Conservation (phyloP, 1,140 invertebrate genomes). For the Thaumatotibia leucotreta region DNA sequence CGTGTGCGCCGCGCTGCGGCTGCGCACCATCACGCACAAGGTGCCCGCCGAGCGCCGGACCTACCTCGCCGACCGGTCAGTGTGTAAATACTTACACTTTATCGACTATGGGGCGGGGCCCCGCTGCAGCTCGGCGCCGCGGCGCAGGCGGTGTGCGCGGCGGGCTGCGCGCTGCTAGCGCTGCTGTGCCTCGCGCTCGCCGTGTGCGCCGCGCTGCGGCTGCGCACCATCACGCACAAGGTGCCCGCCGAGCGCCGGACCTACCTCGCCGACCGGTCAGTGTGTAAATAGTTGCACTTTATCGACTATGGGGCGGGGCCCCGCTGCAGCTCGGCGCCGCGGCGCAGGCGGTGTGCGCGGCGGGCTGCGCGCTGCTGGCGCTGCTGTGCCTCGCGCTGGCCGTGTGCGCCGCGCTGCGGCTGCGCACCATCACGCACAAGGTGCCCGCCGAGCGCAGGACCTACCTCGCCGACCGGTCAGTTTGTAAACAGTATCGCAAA, state of each 20-base stretch:
- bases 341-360: too few species aligned
- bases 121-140: constrained; percentile 59
- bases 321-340: too few species aligned
- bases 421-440: too few species aligned
- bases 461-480: too few species aligned
- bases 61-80: constrained; percentile 60
- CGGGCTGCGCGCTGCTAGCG: constrained; percentile 54
- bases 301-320: too few species aligned
- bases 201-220: constrained; percentile 46
- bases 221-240: constrained; percentile 60
- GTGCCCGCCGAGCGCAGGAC: too few species aligned
- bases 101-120: constrained; percentile 64
- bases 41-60: constrained; percentile 58
- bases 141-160: constrained; percentile 56
- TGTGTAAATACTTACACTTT: too few species aligned
- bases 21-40: constrained; percentile 60
- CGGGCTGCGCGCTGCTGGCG: too few species aligned
- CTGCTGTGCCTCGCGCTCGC: constrained; percentile 56
- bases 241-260: constrained; percentile 58
- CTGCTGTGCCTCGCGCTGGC: constrained; percentile 55
- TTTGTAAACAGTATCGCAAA: too few species aligned
- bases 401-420: constrained; percentile 46
- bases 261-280: constrained; percentile 60
- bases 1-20: constrained; percentile 46
- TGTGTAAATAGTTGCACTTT: too few species aligned